Conservation (phyloP, 1,140 invertebrate genomes). For the Micrasema longulum region DNA sequence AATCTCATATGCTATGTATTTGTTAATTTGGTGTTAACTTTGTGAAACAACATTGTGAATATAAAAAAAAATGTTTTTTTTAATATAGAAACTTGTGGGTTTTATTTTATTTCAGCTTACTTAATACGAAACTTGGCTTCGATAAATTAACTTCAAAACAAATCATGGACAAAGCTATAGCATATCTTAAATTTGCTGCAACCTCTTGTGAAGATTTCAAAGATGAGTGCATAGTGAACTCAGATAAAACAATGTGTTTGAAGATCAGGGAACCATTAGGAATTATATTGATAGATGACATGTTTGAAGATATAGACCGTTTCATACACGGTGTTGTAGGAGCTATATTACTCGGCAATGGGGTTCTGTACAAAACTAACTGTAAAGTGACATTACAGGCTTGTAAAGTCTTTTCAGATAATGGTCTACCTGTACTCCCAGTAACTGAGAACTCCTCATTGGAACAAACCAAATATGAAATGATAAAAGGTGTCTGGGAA, state of each 20-base stretch:
- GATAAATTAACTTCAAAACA: not conserved
- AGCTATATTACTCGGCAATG: slow-evolving; percentile 45
- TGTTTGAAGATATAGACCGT: not conserved
- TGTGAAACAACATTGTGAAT: too few species aligned
- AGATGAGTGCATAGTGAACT: slow-evolving; percentile 32
- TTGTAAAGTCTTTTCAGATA: slow-evolving; percentile 39
- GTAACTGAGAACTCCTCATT: not conserved
- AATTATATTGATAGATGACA: slow-evolving; percentile 23
- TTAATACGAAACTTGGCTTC: not conserved
- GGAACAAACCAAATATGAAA: not conserved
- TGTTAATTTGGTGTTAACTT: too few species aligned
- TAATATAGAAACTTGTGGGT: too few species aligned
- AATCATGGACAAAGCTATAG: not conserved
- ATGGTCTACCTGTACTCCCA: slow-evolving; percentile 39
- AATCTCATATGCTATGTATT: too few species aligned
- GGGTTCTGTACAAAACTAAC: slow-evolving; percentile 33
- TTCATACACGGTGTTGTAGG: slow-evolving; percentile 12
- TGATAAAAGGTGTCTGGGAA: slow-evolving; percentile 6
- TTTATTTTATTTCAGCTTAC: slow-evolving; percentile 9
- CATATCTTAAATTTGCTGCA: slow-evolving; percentile 18
- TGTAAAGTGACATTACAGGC: slow-evolving; percentile 9
- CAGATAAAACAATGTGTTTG: slow-evolving; percentile 38
- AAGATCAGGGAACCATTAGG: slow-evolving; percentile 38
- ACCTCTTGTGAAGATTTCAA: slow-evolving; percentile 16
- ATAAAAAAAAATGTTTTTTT: too few species aligned